A percentile compares a stretch with the other conserved stretches of the same genome.
Evolutionary conservation across 2,113 vertebrate genomes (phyloP).

Genomic region (Aplodontia rufa): DNA sequence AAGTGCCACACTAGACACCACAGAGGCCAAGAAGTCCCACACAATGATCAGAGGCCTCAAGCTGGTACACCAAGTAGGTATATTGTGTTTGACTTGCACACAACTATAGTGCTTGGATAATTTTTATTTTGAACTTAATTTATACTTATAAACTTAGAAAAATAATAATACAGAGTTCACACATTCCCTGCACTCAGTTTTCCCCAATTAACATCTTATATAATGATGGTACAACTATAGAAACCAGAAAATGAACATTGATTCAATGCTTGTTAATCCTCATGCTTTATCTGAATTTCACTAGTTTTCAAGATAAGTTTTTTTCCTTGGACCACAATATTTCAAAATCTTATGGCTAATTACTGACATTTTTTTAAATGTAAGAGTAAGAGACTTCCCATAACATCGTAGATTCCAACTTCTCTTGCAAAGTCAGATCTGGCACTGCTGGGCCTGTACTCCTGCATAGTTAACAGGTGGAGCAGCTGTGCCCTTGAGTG

Average conservation of each 20-base stretch:
- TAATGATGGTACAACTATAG: not conserved
- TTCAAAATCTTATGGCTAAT: not conserved
- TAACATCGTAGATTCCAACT: not conserved
- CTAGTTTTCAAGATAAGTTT: not conserved
- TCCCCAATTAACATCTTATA: not conserved
- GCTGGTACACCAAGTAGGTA: not conserved
- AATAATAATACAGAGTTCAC: not conserved
- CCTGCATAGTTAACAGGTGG: not conserved
- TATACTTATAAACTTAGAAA: not conserved
- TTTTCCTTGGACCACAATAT: not conserved
- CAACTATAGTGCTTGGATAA: not conserved
- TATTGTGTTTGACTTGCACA: not conserved
- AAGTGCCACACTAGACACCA: not conserved
- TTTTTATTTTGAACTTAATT: constrained; percentile 22
- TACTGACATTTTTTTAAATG: not conserved
- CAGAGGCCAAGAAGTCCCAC: not conserved
- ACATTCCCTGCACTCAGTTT: not conserved
- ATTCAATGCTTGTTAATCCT: not conserved
- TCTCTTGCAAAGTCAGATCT: not conserved
- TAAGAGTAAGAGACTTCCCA: not conserved
- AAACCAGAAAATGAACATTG: not conserved
- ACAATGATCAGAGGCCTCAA: not conserved
- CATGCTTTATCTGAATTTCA: not conserved
- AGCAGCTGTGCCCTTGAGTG: too few relatives aligned
- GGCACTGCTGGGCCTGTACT: not conserved